Evolutionary conservation across 64 coral and sea anemone genomes (phyloP).

Genomic region (Acropora yongei): DNA sequence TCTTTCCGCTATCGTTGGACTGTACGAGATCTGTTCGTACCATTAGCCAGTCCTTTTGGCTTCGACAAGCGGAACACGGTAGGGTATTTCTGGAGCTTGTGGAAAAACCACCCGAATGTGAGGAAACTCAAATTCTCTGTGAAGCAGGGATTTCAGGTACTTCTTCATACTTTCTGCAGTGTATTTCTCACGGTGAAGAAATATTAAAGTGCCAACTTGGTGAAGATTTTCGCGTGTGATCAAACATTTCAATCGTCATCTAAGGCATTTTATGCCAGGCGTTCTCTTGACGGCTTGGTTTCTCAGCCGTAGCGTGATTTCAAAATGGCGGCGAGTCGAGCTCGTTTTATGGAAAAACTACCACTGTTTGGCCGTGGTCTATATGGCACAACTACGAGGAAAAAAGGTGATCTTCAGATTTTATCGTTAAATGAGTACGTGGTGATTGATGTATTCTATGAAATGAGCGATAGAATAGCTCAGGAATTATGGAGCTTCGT

Average conservation of each 20-base stretch:
- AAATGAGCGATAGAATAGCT: too few relatives aligned
- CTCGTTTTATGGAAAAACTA: neutral
- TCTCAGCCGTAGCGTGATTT: neutral
- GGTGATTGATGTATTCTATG: too few relatives aligned
- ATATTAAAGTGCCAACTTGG: slow-evolving; percentile 75
- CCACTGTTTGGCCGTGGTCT: neutral
- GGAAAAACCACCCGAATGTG: slow-evolving; percentile 80
- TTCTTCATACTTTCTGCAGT: slow-evolving; percentile 62
- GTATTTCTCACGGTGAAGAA: slow-evolving; percentile 82
- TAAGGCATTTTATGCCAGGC: slow-evolving; percentile 62
- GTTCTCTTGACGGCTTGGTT: neutral
- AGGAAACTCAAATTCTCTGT: slow-evolving; percentile 73
- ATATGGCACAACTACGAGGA: neutral
- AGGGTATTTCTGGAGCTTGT: slow-evolving; percentile 80
- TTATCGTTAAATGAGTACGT: too few relatives aligned
- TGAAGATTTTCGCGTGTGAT: slow-evolving; percentile 74
- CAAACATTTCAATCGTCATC: slow-evolving; percentile 69
- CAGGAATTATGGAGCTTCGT: too few relatives aligned
- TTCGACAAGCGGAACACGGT: slow-evolving; percentile 45
- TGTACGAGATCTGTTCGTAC: too few relatives aligned
- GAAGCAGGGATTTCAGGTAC: slow-evolving; percentile 37
- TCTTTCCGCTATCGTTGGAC: too few relatives aligned
- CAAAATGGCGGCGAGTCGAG: slow-evolving; percentile 60
- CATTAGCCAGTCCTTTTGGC: slow-evolving; percentile 39
- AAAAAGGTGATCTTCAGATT: neutral